Evolutionary conservation across 2,797 vertebrate genomes (phyloP), one percentile per base, ranked within the genome.

Genomic region (Gobionotothen gibberifrons): DNA sequence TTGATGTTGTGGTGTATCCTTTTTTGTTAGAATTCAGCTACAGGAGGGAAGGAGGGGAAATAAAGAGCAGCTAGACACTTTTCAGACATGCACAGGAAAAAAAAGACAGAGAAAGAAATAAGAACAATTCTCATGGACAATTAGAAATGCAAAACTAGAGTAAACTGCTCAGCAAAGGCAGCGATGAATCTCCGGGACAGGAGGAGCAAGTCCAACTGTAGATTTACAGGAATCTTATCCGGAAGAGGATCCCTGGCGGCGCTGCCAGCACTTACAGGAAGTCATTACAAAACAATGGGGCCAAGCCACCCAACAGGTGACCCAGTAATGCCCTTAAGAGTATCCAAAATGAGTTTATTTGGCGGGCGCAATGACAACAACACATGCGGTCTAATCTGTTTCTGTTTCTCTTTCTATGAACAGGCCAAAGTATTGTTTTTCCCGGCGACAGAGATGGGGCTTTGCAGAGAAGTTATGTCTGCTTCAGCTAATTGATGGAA

Each of bases 81-180:
- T 67, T 49, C 49, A 46, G 70, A 65, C 59, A 62, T 40, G 43
- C 21, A 68, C 17, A 21, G 12, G 59, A 60, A 19, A 48, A 74
- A 44, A 72, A 36, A 3, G 9, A 69, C 43, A 62, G 52, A 67
- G 47, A 16, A 44, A 49, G 26, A 40, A 54, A 42, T 10, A 14
- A 55, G 19, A 43, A 46, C n/a, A 51, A n/a, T 1, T 22, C 12
- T 62, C 7, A 17, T 9, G 16, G n/a, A 64, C 43, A 39, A 10
- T n/a, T 1, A 49, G 22, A 53, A 3, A 9, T 22, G 21, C 22
- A 19, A 42, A 10, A 19, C 32, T 58, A 22, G 3, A 5, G n/a
- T 51, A 7, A 56, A 52, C 57, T 40, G 51, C 46, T 72, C 54
- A 17, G 62, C 11, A 0, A 74, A 77, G 54, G 49, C n/a, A 44